Evolutionary conservation across 1,140 invertebrate genomes (phyloP).

Genomic region (Drosophila kurseongensis): DNA sequence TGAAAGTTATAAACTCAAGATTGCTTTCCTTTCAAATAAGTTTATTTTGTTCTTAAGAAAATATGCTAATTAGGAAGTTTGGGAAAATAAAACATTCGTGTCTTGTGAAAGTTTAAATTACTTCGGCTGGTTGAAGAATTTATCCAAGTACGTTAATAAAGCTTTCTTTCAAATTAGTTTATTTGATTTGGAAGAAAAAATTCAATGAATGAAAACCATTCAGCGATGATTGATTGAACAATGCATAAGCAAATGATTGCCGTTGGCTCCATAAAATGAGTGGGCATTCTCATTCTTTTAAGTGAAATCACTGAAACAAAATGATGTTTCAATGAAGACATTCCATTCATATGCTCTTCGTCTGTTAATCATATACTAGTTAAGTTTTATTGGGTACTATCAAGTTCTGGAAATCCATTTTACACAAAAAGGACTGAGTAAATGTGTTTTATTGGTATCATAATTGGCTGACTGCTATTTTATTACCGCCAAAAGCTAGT

Average conservation of each 20-base stretch:
- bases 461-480: neutral
- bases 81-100: neutral
- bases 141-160: too few species aligned
- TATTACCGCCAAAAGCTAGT: neutral
- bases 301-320: too few species aligned
- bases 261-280: too few species aligned
- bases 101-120: too few species aligned
- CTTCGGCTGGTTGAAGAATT: too few species aligned
- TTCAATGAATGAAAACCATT: conserved; percentile 5
- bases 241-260: neutral
- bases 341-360: neutral
- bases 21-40: neutral
- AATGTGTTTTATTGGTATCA: too few species aligned
- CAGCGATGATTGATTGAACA: neutral
- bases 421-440: neutral
- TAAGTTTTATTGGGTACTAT: neutral
- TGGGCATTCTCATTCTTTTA: neutral
- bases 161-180: neutral
- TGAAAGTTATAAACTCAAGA: conserved; percentile 11
- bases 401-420: neutral
- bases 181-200: neutral
- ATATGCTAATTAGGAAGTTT: neutral
- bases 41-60: neutral
- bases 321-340: neutral
- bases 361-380: neutral